Base-by-base conservation (phyloP, 2,797 vertebrate species). In the Hypotaenidia philippensis region DNA sequence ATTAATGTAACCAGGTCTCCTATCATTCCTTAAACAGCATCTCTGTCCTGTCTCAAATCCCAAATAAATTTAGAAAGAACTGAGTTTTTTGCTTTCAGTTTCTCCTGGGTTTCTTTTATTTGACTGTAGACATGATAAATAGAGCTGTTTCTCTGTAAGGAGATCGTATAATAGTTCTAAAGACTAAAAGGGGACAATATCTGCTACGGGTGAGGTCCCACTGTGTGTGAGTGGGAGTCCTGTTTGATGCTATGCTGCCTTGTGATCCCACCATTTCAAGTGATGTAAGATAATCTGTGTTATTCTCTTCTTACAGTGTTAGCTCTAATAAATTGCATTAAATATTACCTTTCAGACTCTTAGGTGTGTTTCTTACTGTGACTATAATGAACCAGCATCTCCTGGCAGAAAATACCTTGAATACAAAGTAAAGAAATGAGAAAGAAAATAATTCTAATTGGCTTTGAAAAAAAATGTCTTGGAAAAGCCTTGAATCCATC, bases 391-490 rank as follows among this genome's bases (percentile, higher is more conserved):
- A 57, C 5, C 5, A 17, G 3, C 10, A 77, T 5, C 6, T 19
- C 4, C 11, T 41, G 10, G 9, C 55, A 27, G 8, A 75, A 77
- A 91, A 55, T 2, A 27, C 5, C 5, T 60, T 70, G 21, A 4
- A 47, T 18, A 20, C 4, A 61, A 50, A 26, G 12, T 32, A 61
- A 60, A 57, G 10, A 45, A 50, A 19, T 23, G 1, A 49, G 2
- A 41, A 45, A 55, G 22, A 41, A 53, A 61, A 78, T 10, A 68
- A 26, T 27, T 63, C 20, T 59, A 38, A 59, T 9, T 49, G 2
- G 0, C 9, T 41, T 74, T 21, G 8, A 2, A 72, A 77, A 41
- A 38, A 4, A 2, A 1, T 26, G 3, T 57, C 20, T 44, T 44
- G 53, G 47, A 57, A 74, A 81, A 91, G 0, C 27, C 3, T 57